These are phyloP conservation scores for Eristalis tenax DNA, from an alignment of 2,888 invertebrate species.

Conservation along the genomic window DNA sequence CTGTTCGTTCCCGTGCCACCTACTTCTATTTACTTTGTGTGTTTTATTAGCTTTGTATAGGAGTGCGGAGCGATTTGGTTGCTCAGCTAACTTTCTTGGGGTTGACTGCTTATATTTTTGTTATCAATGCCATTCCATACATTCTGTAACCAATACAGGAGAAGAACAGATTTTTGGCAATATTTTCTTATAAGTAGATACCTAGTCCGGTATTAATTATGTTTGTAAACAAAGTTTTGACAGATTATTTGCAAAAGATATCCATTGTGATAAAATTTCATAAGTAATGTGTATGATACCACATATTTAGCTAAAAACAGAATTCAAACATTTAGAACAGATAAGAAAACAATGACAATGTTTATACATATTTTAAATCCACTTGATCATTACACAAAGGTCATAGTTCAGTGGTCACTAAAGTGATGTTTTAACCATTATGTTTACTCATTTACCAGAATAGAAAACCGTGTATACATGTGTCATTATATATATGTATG, in stretches of 20 bases:
- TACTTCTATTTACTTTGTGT: constrained; percentile 65
- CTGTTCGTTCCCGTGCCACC: constrained; percentile 53
- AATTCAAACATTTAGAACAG: too few species aligned
- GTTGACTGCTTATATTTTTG: constrained; percentile 27
- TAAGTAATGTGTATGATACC: not conserved
- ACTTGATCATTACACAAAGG: too few species aligned
- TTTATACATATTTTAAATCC: too few species aligned
- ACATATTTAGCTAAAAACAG: not conserved
- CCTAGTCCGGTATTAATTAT: not conserved
- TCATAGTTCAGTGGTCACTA: too few species aligned
- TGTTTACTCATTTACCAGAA: too few species aligned
- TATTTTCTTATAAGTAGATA: too few species aligned
- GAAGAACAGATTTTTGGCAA: not conserved
- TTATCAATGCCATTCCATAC: constrained; percentile 52
- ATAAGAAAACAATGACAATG: too few species aligned
- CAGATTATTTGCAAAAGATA: not conserved
- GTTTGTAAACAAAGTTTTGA: not conserved
- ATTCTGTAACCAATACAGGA: constrained; percentile 19
- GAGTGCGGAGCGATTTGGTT: constrained; percentile 17
- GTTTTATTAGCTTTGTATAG: constrained; percentile 30
- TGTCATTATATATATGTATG: not conserved
- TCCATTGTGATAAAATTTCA: not conserved
- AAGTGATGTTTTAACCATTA: too few species aligned
- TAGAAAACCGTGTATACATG: not conserved
- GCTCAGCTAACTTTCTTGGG: constrained; percentile 22